phyloP scores from a whole-genome alignment of 1,140 invertebrate genomes.

The Zaprionus gabonicus region DNA sequence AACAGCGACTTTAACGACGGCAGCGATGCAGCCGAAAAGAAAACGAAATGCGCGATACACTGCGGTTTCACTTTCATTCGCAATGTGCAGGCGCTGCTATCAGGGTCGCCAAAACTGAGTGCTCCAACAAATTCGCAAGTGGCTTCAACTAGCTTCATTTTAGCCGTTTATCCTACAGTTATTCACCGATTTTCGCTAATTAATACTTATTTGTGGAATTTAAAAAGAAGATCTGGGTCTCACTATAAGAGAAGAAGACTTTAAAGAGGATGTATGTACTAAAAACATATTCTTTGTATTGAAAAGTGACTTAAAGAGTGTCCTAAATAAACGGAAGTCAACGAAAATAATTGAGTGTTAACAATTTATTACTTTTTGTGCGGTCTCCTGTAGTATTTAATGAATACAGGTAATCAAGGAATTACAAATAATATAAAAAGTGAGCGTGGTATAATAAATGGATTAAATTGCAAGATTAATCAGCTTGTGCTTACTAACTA shows the following conservation, averaged over 20 bases:
- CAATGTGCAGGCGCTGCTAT: conserved; percentile 72
- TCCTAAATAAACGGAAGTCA: conserved; percentile 53
- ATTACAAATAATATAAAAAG: background rate
- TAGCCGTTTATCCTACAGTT: background rate
- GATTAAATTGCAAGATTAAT: too few relatives aligned
- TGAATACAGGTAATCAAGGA: conserved; percentile 68
- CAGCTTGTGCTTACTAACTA: too few relatives aligned
- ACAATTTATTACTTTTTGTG: conserved; percentile 23
- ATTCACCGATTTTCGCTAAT: background rate
- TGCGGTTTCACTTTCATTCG: conserved; percentile 84
- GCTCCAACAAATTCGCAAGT: conserved; percentile 18
- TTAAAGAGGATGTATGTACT: background rate
- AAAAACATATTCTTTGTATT: background rate
- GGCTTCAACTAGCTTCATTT: background rate
- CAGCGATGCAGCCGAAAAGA: conserved; percentile 57
- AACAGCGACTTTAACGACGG: conserved; percentile 11
- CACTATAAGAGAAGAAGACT: background rate
- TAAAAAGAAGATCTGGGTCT: background rate
- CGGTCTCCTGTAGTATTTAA: conserved; percentile 50
- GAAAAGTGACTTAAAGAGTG: conserved; percentile 66
- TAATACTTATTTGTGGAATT: background rate
- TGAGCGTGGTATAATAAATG: background rate
- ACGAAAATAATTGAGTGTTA: conserved; percentile 68
- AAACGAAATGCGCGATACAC: conserved; percentile 76
- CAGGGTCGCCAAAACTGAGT: conserved; percentile 61